Evolutionary conservation across 2,888 invertebrate species (phyloP), one percentile per base, ranked within the genome.

Genomic region (Pachymerium ferrugineum): DNA sequence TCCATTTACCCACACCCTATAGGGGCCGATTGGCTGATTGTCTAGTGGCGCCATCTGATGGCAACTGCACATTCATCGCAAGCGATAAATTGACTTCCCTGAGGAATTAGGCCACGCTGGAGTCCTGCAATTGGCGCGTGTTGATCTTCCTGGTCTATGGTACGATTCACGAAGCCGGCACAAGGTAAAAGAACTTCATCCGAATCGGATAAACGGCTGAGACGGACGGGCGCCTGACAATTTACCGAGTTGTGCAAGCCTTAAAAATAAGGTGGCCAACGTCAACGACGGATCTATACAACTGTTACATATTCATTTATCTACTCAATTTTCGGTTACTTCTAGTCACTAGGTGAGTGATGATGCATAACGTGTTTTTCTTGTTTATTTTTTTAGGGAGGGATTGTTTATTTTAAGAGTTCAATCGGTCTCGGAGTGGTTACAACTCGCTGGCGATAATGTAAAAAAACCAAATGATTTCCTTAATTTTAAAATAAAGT

Each of bases 61-160:
- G 3, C 4, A n/a, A 12, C 22, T 19, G 47, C 14, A 10, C 22
- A 10, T 8, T 16, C 47, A 19, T 54, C 47, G 47, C 47, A 4
- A n/a, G 47, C 47, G 19, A 54, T 54, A 22, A 54, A 54, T 54
- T 54, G 47, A 54, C 47, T 54, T 54, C 47, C 47, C 47, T 22
- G 47, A 54, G 47, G 47, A 54, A 54, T 54, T 54, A 54, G 47
- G 47, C 47, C 47, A 54, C 47, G 47, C 47, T 54, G 47, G 47
- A 54, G 47, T 54, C 47, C 47, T 54, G 22, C 47, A 54, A n/a
- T 54, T 54, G 47, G 47, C 47, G 47, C 47, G 47, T 54, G 47
- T 54, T 54, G 47, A 54, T 54, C 47, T 54, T 54, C 47, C 47
- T 54, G 47, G 47, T 54, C 47, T 54, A 22, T 54, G 47, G 47